phyloP scores from a whole-genome alignment of 2,888 invertebrate genomes.

The Gryllus longicercus region DNA sequence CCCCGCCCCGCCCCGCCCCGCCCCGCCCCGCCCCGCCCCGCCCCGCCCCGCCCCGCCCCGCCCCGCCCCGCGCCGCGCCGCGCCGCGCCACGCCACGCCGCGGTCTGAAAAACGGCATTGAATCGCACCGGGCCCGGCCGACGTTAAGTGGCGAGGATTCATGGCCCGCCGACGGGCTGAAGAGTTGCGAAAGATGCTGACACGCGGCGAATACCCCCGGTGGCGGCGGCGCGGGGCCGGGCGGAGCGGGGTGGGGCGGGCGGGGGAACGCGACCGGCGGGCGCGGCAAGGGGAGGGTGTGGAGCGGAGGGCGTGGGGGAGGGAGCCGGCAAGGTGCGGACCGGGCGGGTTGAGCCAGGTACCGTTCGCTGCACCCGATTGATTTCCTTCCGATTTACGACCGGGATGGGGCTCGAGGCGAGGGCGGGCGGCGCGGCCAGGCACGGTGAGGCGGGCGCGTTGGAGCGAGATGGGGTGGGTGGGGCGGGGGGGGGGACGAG shows the following conservation, averaged over 20 bases:
- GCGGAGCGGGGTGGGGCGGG: background rate
- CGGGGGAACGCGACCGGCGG: background rate
- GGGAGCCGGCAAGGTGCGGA: background rate
- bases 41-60: background rate
- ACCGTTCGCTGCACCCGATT: conserved; percentile 7
- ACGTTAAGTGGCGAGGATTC: conserved; percentile 10
- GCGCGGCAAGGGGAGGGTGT: background rate
- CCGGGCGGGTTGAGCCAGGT: background rate
- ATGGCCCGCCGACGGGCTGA: conserved; percentile 17
- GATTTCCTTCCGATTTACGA: conserved; percentile 17
- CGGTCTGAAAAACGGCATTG: conserved; percentile 7
- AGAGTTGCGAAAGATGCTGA: conserved; percentile 17
- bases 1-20: background rate
- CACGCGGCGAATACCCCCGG: background rate
- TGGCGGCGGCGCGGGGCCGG: background rate
- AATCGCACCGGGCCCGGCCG: background rate
- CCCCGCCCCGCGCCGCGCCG: background rate
- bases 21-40: background rate
- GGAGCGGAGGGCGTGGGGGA: background rate
- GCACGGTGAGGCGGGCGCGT: background rate
- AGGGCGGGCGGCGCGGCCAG: background rate
- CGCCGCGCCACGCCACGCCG: background rate
- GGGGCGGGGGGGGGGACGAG: background rate
- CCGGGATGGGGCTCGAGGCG: background rate
- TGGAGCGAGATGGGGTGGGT: background rate